Percentiles rank a stretch among this genome's conserved stretches.
Evolutionary conservation across 2,113 vertebrate genomes (phyloP).

Genomic region (Leptodactylus fuscus): DNA sequence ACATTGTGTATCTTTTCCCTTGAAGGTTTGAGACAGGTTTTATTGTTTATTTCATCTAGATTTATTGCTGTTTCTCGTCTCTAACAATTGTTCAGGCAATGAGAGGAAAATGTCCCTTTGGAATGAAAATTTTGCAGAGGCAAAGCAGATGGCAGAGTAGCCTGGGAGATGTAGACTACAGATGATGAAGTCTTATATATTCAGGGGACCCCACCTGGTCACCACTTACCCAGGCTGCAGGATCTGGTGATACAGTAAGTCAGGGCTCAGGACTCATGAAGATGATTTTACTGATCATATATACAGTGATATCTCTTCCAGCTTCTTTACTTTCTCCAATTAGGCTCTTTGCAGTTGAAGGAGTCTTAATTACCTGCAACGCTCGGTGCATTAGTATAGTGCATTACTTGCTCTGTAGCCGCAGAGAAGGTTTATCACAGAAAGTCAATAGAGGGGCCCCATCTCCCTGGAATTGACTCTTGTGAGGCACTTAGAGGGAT

Average conservation of each 20-base stretch:
- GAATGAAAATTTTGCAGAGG: too few relatives aligned
- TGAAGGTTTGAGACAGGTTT: too few relatives aligned
- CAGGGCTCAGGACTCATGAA: background rate
- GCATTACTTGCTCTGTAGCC: background rate
- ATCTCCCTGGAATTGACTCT: background rate
- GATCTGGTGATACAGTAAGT: background rate
- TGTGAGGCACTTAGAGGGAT: background rate
- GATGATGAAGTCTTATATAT: background rate
- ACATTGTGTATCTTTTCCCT: too few relatives aligned
- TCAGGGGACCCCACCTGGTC: background rate
- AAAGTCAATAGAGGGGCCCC: background rate
- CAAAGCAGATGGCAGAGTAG: too few relatives aligned
- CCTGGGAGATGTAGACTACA: background rate
- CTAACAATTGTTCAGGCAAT: too few relatives aligned
- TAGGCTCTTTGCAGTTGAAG: background rate
- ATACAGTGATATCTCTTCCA: background rate
- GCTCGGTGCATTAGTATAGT: background rate
- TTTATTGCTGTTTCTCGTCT: too few relatives aligned
- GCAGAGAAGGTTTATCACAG: background rate
- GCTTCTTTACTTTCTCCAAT: constrained; percentile 12
- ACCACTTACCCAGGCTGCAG: background rate
- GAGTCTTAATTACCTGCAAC: constrained; percentile 14
- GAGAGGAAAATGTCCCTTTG: too few relatives aligned
- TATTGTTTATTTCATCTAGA: too few relatives aligned
- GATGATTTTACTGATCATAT: constrained; percentile 1